Evolutionary conservation across 2,888 invertebrate species (phyloP), one percentile per base, ranked within the genome.

Genomic region (Ophion costatus): DNA sequence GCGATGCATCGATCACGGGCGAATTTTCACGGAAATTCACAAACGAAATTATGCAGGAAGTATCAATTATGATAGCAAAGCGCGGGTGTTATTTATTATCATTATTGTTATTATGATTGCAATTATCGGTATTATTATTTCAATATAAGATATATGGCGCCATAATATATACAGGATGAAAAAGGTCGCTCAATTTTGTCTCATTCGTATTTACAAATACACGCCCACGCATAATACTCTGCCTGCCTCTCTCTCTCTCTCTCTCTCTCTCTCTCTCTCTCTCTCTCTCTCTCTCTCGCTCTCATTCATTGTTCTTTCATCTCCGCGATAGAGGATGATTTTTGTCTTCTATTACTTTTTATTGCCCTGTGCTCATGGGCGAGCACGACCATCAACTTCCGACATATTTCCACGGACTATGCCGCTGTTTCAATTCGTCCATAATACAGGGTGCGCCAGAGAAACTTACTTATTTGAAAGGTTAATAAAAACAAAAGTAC

Each of bases 201-300:
- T 84, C 74, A 69, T 75, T 76, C 83, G 74, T 87, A 85, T 87
- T 85, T 87, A 85, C 85, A 87, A 67, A 87, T 84, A 82, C 42
- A 81, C 77, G 74, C 77, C 81, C 82, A 73, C 76, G 82, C 77
- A 73, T 64, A 56, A 59, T 83, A 57, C 77, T 76, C 66, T 77
- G 3, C 66, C 22, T 42, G 59, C 67, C 20, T 57, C 20, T 70
- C 29, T 64, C 66, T 77, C 7, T 71, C 22, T 42, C 66, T 73
- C 20, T 57, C 20, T 70, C 29, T 64, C n/a, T 63, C 33, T 59
- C 14, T 22, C n/a, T 9, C 38, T 38, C 38, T 38, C 38, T 38
- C 38, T 38, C 38, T 38, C 38, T 73, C 38, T 29, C n/a, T 42
- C 61, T 73, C 17, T 70, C 29, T 66, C 42, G 24, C 61, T 71